Base-by-base conservation (phyloP, 2,113 vertebrate genomes). In the Sinocyclocheilus anshuiensis region DNA sequence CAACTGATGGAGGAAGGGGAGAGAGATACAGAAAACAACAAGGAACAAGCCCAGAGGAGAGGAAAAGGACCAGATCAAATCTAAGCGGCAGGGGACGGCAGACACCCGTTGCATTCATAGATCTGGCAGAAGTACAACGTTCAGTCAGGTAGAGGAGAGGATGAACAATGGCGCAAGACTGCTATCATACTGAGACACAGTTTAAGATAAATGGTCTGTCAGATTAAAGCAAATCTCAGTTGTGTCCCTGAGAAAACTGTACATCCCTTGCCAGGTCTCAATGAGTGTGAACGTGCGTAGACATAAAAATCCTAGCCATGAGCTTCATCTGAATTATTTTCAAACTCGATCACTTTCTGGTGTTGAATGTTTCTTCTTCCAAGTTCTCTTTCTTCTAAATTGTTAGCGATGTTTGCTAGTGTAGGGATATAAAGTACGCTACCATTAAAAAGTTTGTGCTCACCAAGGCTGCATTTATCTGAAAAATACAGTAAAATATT, bases 181-280 rank as follows among this genome's bases (percentile, higher is more conserved):
- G 81, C 65, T 15, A 83, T 83, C 81, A 83, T 55, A 71, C 65
- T 12, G 45, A 57, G 20, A n/a, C 45, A 83, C 61, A 22, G 48
- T 72, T 71, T 72, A 71, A 72, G 48, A 83, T 72, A 69, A 72
- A 83, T 57, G 42, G 48, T 57, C 63, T 72, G 81, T 83, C 65
- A 57, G 65, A 72, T 83, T 83, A 65, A 81, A 18, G 42, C 61
- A 81, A 67, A 71, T 83, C 81, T 83, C 29, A 83, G 36, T 72
- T 83, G 42, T 29, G 65, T 20, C 29, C 20, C 81, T 83, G 81
- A 55, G 29, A 9, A 72, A 72, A 83, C 8, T 83, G 29, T 67
- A 72, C 63, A 39, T 83, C 48, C 48, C 48, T 16, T 29, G n/a
- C 42, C 65, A 83, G 13, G 67, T 55, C 45, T 55, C 45, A 33